A percentile compares a stretch with the other conserved stretches of the same genome.
These are phyloP conservation scores for Meteorus colon DNA, from an alignment of 2,888 invertebrate species.

Conservation along the genomic window DNA sequence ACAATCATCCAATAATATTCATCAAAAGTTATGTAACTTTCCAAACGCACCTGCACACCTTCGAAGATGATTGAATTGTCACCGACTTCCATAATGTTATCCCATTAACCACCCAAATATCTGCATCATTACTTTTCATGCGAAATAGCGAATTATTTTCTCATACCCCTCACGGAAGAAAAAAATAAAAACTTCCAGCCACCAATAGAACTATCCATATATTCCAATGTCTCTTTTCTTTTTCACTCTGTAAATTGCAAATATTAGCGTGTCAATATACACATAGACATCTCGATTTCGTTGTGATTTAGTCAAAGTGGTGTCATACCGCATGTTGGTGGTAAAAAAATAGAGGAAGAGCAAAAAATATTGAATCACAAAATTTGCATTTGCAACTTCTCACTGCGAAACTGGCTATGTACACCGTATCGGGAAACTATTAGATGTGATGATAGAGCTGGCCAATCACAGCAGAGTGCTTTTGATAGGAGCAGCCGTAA, in stretches of 20 bases:
- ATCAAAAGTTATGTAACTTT: too few species aligned
- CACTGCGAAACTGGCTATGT: neutral
- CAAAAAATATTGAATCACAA: neutral
- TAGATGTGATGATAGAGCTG: conserved; percentile 42
- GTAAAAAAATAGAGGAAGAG: neutral
- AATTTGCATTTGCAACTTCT: conserved; percentile 22
- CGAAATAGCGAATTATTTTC: neutral
- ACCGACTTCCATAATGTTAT: conserved; percentile 31
- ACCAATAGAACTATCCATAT: conserved; percentile 4
- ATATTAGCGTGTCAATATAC: neutral
- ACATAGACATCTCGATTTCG: neutral
- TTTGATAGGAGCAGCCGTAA: conserved; percentile 50
- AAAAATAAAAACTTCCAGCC: neutral
- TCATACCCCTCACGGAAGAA: neutral
- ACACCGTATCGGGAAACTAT: conserved; percentile 46
- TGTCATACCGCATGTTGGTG: neutral
- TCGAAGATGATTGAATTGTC: too few species aligned
- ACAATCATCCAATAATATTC: too few species aligned
- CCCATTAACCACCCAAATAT: conserved; percentile 45
- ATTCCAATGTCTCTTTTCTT: neutral
- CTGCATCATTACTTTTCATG: conserved; percentile 37
- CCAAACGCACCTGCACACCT: too few species aligned
- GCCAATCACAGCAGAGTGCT: conserved; percentile 50
- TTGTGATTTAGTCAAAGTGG: conserved; percentile 10
- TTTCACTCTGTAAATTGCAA: neutral